phyloP scores from a whole-genome alignment of 2,797 vertebrate genomes.

The Anguilla marmorata region DNA sequence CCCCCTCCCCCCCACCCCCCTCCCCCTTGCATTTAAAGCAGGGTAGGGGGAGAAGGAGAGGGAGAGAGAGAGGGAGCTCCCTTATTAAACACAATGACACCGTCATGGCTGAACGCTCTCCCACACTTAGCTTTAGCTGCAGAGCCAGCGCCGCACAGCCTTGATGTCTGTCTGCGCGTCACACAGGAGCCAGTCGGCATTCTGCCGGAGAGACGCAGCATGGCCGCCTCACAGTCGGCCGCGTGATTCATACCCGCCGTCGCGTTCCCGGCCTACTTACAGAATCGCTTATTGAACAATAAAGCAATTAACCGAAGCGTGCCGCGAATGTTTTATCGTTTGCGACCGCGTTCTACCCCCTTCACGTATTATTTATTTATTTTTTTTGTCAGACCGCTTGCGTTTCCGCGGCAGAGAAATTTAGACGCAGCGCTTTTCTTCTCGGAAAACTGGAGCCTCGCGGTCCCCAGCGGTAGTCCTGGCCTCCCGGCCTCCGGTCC shows the following conservation, averaged over 20 bases:
- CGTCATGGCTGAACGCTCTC: conserved; percentile 65
- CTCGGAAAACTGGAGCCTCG: neutral
- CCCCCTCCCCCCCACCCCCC: conserved; percentile 10
- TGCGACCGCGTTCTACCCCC: neutral
- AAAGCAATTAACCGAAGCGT: neutral
- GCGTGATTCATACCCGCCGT: conserved; percentile 64
- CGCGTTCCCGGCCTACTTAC: neutral
- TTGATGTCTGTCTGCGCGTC: conserved; percentile 65
- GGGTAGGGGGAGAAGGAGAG: conserved; percentile 39
- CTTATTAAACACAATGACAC: conserved; percentile 76
- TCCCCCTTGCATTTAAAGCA: conserved; percentile 68
- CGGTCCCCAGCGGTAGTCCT: neutral
- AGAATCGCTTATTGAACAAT: neutral
- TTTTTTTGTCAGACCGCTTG: neutral
- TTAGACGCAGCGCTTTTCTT: neutral
- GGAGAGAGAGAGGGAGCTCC: conserved; percentile 56
- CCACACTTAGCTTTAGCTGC: conserved; percentile 55
- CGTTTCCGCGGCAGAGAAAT: neutral
- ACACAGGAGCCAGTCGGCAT: conserved; percentile 62
- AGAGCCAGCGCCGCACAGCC: conserved; percentile 51
- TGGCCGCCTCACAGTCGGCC: conserved; percentile 58
- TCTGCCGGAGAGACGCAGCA: conserved; percentile 54
- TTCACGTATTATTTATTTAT: neutral
- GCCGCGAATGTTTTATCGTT: neutral
- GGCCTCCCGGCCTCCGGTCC: neutral